Percentiles rank a stretch among this genome's conserved stretches.
phyloP scores from a whole-genome alignment of 2,888 invertebrate genomes.

The Tenthredo livida region DNA sequence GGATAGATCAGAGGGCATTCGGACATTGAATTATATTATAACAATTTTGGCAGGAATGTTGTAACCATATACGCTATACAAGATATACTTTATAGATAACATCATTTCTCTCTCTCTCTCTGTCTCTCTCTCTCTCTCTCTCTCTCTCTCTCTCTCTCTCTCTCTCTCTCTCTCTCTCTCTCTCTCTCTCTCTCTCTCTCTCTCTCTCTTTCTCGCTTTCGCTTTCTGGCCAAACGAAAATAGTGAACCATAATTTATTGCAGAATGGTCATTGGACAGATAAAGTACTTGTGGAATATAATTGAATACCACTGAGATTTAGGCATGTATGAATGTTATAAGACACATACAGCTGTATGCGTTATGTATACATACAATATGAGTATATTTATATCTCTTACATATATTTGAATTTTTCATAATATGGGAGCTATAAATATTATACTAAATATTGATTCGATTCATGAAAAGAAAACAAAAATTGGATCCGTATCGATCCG shows the following conservation, averaged over 20 bases:
- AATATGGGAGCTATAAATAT: slow-evolving; percentile 8
- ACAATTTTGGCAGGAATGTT: slow-evolving; percentile 77
- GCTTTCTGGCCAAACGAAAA: not conserved
- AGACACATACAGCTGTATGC: not conserved
- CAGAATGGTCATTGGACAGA: slow-evolving; percentile 8
- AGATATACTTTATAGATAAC: slow-evolving; percentile 29
- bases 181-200: not conserved
- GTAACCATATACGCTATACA: slow-evolving; percentile 64
- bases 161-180: not conserved
- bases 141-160: too few relatives aligned
- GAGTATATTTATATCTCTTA: slow-evolving; percentile 3
- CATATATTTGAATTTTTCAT: slow-evolving; percentile 3
- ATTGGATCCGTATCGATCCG: too few relatives aligned
- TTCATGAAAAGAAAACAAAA: not conserved
- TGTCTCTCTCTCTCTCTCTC: not conserved
- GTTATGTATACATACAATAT: not conserved
- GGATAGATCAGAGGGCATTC: slow-evolving; percentile 14
- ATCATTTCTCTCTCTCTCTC: not conserved
- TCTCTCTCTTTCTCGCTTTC: too few relatives aligned
- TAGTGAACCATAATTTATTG: slow-evolving; percentile 5
- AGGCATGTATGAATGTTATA: not conserved
- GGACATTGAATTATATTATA: slow-evolving; percentile 57
- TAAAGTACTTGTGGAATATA: not conserved
- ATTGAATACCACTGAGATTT: not conserved
- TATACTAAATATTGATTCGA: not conserved